Evolutionary conservation across 2,888 invertebrate genomes (phyloP).

Genomic region (Exocentrus adspersus): DNA sequence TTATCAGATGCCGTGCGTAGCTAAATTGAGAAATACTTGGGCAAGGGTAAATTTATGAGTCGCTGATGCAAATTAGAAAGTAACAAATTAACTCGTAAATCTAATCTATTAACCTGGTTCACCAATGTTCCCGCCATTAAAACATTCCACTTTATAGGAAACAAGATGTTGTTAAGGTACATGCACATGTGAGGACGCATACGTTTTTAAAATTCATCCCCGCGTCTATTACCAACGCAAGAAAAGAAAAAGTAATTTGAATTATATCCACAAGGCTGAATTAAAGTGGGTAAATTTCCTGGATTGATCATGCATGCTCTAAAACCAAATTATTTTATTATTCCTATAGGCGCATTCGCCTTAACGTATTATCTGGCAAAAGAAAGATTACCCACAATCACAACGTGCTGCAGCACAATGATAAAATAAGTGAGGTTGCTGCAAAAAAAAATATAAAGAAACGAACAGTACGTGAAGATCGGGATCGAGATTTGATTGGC

Average conservation of each 20-base stretch:
- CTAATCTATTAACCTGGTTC: constrained; percentile 13
- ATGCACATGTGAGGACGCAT: too few species aligned
- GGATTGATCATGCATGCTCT: too few species aligned
- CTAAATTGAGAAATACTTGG: constrained; percentile 46
- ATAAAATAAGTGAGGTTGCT: constrained; percentile 31
- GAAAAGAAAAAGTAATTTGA: too few species aligned
- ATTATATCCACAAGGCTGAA: too few species aligned
- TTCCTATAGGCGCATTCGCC: neutral
- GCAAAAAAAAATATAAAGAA: constrained; percentile 37
- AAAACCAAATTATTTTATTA: neutral
- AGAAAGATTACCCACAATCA: constrained; percentile 26
- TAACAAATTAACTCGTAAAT: constrained; percentile 24
- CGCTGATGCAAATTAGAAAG: constrained; percentile 41
- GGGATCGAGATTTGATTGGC: constrained; percentile 55
- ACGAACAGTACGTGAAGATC: constrained; percentile 50
- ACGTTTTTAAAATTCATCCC: too few species aligned
- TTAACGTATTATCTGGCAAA: neutral
- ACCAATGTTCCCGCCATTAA: constrained; percentile 10
- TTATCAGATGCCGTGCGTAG: constrained; percentile 43
- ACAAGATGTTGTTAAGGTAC: neutral
- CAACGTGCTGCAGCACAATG: constrained; percentile 33
- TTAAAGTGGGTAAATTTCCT: too few species aligned
- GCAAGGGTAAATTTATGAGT: constrained; percentile 41
- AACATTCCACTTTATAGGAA: constrained; percentile 6
- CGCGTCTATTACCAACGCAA: too few species aligned